A percentile compares a stretch with the other conserved stretches of the same genome.
Evolutionary conservation across 2,113 vertebrate genomes (phyloP).

Genomic region (Sakesphorus luctuosus): DNA sequence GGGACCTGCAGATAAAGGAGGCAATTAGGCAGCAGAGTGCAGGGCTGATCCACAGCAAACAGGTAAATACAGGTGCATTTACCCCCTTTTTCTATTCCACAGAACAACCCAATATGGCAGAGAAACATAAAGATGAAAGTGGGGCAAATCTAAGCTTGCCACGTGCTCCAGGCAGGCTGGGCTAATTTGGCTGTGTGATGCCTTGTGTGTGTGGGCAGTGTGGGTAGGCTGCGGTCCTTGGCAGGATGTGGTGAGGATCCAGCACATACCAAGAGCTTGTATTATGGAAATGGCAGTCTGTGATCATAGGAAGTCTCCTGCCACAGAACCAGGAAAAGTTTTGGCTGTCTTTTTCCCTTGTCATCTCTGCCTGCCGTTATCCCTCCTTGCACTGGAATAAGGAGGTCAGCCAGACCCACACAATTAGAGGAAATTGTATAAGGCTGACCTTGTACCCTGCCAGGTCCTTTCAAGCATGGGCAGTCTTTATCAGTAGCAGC

Average conservation of each 20-base stretch:
- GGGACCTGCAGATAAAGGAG: neutral
- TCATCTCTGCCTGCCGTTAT: slow-evolving; percentile 15
- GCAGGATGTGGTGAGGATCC: neutral
- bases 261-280: neutral
- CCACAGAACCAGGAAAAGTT: slow-evolving; percentile 26
- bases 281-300: neutral
- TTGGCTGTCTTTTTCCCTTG: slow-evolving; percentile 21
- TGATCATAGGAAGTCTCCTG: neutral
- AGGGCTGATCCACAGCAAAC: neutral
- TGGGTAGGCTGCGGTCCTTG: accelerated
- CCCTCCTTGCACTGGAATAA: slow-evolving; percentile 32
- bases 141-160: neutral
- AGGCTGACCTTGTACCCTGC: slow-evolving; percentile 54
- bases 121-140: neutral
- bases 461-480: slow-evolving; percentile 53
- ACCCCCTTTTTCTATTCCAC: neutral
- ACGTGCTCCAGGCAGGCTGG: neutral
- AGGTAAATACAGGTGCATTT: neutral
- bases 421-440: slow-evolving; percentile 69
- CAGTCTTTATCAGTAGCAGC: slow-evolving; percentile 61
- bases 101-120: neutral
- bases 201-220: accelerated
- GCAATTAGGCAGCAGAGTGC: accelerated
- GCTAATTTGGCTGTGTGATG: neutral
- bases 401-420: slow-evolving; percentile 66